phyloP scores from a whole-genome alignment of 2,797 vertebrate genomes.

The Myotis pilosus region DNA sequence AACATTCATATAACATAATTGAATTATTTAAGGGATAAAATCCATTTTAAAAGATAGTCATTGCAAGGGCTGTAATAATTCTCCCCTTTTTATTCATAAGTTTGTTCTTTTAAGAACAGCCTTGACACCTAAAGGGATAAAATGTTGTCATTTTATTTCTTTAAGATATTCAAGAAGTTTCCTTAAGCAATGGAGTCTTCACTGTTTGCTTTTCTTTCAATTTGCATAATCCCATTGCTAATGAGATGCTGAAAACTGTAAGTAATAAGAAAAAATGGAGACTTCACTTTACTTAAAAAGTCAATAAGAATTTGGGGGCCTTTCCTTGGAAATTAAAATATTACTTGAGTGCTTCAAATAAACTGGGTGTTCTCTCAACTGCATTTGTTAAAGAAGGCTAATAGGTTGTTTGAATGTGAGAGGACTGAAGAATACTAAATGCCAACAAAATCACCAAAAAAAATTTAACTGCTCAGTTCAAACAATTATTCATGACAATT shows the following conservation, averaged over 20 bases:
- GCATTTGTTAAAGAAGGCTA: neutral
- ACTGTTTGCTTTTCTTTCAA: conserved; percentile 27
- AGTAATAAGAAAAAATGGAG: neutral
- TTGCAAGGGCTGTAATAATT: neutral
- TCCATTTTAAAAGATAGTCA: neutral
- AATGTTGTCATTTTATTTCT: conserved; percentile 41
- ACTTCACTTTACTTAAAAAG: conserved; percentile 2
- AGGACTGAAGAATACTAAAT: neutral
- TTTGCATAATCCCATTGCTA: conserved; percentile 38
- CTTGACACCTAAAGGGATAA: neutral
- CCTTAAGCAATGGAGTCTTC: neutral
- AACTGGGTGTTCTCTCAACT: neutral
- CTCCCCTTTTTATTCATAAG: neutral
- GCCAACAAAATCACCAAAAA: neutral
- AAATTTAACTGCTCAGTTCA: neutral
- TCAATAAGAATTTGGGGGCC: neutral
- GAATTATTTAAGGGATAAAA: conserved; percentile 15
- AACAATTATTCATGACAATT: neutral
- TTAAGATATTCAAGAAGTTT: neutral
- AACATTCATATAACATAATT: neutral
- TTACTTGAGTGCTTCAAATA: neutral
- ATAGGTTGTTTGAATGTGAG: neutral
- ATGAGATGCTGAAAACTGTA: conserved; percentile 26
- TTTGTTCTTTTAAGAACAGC: conserved; percentile 13
- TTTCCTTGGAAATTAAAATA: neutral